These are phyloP conservation scores for Meleagris gallopavo DNA, from an alignment of 2,113 vertebrate species.

Conservation along the genomic window DNA sequence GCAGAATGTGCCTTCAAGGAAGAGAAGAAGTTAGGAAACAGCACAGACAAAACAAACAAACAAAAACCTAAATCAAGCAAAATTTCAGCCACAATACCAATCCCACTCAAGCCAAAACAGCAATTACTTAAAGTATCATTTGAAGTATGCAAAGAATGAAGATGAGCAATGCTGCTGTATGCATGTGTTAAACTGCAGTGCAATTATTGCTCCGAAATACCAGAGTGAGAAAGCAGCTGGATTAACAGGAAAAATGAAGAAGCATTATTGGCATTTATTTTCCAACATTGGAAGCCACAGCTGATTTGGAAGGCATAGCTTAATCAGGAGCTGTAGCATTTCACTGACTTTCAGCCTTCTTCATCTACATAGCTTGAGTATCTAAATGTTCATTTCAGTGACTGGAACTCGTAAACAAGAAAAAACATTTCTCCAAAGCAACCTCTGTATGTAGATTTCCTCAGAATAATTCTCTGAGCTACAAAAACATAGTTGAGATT, in stretches of 20 bases:
- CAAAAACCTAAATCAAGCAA: background rate
- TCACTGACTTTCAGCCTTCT: background rate
- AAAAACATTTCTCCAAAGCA: background rate
- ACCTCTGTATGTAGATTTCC: background rate
- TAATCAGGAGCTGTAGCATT: background rate
- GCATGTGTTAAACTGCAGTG: background rate
- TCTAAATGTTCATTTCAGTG: background rate
- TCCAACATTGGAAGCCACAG: background rate
- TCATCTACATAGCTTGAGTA: background rate
- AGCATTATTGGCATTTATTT: background rate
- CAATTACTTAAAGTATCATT: background rate
- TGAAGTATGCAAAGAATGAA: background rate
- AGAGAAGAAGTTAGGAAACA: slow-evolving; percentile 42
- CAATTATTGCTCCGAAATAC: background rate
- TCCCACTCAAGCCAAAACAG: background rate
- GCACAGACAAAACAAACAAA: background rate
- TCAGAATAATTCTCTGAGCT: background rate
- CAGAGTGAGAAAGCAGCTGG: background rate
- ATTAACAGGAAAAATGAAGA: background rate
- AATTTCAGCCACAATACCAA: background rate
- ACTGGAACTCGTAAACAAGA: background rate
- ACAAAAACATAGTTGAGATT: background rate
- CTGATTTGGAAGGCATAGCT: background rate
- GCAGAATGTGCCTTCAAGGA: slow-evolving; percentile 86
- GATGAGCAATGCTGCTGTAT: background rate